A percentile compares a stretch with the other conserved stretches of the same genome.
phyloP scores from a whole-genome alignment of 2,113 vertebrate species.

The Chlamydotis undulata region DNA sequence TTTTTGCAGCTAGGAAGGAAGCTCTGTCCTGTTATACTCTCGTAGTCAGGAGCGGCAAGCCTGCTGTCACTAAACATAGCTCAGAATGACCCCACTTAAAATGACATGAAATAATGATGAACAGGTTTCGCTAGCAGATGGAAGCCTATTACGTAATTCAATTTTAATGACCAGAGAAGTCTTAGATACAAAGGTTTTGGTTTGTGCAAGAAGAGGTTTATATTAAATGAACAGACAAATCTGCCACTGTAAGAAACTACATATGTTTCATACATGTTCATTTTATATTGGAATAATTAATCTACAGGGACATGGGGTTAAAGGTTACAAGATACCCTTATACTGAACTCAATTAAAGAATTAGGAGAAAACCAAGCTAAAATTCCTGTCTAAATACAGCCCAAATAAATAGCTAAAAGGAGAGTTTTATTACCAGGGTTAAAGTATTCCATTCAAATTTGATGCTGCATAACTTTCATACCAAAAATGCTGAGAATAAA shows the following conservation, averaged over 20 bases:
- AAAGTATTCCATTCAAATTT: not conserved
- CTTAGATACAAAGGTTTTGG: not conserved
- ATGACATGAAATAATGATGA: conserved; percentile 40
- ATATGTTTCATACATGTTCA: not conserved
- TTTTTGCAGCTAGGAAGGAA: not conserved
- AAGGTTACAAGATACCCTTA: not conserved
- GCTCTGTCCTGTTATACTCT: not conserved
- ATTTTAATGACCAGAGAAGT: conserved; percentile 33
- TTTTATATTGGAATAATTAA: conserved; percentile 10
- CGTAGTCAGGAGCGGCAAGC: not conserved
- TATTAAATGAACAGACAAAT: not conserved
- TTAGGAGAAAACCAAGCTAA: not conserved
- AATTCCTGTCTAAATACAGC: not conserved
- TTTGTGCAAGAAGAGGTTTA: not conserved
- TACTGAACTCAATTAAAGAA: not conserved
- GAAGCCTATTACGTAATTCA: conserved; percentile 2
- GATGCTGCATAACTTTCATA: not conserved
- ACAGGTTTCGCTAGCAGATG: conserved; percentile 48
- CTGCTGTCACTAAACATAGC: not conserved
- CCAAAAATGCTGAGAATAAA: not conserved
- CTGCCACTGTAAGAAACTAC: not conserved
- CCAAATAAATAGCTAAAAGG: not conserved
- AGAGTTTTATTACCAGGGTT: not conserved
- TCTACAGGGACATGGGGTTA: not conserved
- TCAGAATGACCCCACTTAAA: conserved; percentile 9